Conservation (phyloP, 2,113 vertebrate genomes). For the Apeltes quadracus region DNA sequence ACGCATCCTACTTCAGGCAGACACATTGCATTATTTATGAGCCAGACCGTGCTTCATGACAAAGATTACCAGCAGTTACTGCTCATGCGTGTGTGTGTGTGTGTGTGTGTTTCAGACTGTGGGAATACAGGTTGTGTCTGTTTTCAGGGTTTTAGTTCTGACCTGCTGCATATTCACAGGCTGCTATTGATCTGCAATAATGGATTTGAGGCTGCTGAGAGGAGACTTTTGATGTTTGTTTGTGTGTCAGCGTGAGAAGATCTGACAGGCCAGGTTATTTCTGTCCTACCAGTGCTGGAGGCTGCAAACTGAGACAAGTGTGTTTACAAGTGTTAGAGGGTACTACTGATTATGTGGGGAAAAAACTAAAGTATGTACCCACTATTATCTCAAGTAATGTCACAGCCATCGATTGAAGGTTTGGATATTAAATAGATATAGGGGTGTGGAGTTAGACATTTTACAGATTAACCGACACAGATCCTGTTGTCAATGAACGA, state of each 20-base stretch:
- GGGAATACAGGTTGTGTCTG: constrained; percentile 52
- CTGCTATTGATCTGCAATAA: constrained; percentile 63
- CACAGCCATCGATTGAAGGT: not conserved
- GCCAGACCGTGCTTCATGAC: constrained; percentile 60
- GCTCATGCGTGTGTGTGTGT: constrained; percentile 34
- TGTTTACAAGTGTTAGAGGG: constrained; percentile 9
- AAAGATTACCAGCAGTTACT: constrained; percentile 67
- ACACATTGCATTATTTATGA: constrained; percentile 71
- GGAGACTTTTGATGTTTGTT: constrained; percentile 63
- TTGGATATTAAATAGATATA: not conserved
- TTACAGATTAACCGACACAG: not conserved
- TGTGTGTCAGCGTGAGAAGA: constrained; percentile 52
- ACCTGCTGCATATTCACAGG: constrained; percentile 61
- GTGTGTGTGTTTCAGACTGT: constrained; percentile 42
- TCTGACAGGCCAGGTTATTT: constrained; percentile 50
- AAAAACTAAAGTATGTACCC: not conserved
- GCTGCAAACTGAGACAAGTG: constrained; percentile 27
- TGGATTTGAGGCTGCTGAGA: constrained; percentile 60
- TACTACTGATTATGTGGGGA: not conserved
- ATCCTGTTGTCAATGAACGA: not conserved
- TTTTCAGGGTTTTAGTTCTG: constrained; percentile 47
- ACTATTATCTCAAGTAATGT: not conserved
- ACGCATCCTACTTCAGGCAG: constrained; percentile 64
- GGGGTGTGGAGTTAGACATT: not conserved
- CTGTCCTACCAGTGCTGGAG: constrained; percentile 9